A percentile compares a stretch with the other conserved stretches of the same genome.
phyloP scores from a whole-genome alignment of 37 sponge, comb jelly and placozoan species.

The Ephydatia muelleri region DNA sequence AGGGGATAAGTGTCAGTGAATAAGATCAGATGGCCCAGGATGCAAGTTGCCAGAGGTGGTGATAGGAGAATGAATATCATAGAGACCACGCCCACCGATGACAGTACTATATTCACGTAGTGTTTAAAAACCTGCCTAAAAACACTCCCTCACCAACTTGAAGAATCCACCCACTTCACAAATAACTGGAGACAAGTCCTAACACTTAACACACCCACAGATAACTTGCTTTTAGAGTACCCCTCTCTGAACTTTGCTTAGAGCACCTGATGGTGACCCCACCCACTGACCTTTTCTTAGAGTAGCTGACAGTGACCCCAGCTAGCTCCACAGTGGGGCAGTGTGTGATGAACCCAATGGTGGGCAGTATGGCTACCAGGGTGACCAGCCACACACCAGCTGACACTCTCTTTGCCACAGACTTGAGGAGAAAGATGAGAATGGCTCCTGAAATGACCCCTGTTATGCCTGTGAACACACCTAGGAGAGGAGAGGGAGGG shows the following conservation, averaged over 20 bases:
- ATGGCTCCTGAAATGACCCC: conserved; percentile 15
- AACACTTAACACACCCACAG: no score
- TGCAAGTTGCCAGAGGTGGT: no score
- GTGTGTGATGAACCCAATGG: conserved; percentile 23
- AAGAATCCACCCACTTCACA: no score
- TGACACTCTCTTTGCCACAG: conserved; percentile 6
- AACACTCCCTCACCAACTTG: no score
- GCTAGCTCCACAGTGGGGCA: conserved; percentile 39
- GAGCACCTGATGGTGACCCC: background rate
- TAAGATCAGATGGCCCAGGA: no score
- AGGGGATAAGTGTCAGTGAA: no score
- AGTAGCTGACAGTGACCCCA: conserved; percentile 20
- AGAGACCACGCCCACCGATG: no score
- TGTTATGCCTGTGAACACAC: background rate
- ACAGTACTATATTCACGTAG: no score
- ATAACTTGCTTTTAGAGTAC: background rate
- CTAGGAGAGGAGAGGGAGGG: background rate
- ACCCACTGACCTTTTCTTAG: background rate
- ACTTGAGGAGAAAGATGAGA: conserved; percentile 9
- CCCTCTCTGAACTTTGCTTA: no score
- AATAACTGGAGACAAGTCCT: no score
- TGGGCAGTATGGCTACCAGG: conserved; percentile 6
- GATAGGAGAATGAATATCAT: no score
- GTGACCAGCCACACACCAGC: background rate
- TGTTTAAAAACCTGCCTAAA: no score